Evolutionary conservation across 2,113 vertebrate species (phyloP).

Genomic region (Lampris incognitus): DNA sequence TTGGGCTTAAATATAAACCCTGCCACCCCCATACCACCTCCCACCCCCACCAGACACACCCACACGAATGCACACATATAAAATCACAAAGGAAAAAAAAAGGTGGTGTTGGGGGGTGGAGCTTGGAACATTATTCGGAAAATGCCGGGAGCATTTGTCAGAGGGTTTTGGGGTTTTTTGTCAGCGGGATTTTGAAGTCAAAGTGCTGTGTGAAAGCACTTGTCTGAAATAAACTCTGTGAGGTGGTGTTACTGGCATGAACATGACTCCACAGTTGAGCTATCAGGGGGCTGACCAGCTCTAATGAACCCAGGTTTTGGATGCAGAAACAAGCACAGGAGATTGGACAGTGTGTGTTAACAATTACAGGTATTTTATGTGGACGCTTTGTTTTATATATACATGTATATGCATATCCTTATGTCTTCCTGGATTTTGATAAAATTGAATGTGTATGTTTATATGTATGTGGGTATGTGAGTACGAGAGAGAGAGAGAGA

Average conservation of each 20-base stretch:
- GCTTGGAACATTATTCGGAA: constrained; percentile 76
- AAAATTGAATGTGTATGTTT: not conserved
- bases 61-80: constrained; percentile 53
- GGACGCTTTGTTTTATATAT: too few relatives aligned
- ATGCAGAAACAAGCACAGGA: not conserved
- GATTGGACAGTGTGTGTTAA: not conserved
- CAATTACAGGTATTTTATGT: too few relatives aligned
- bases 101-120: constrained; percentile 28
- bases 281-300: constrained; percentile 76
- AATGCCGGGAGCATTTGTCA: constrained; percentile 70
- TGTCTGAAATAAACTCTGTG: constrained; percentile 61
- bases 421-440: too few relatives aligned
- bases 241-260: constrained; percentile 78
- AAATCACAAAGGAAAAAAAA: constrained; percentile 46
- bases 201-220: constrained; percentile 14
- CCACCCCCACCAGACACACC: not conserved
- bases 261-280: constrained; percentile 84
- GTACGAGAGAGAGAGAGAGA: not conserved
- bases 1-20: constrained; percentile 57
- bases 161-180: constrained; percentile 61
- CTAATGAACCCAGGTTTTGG: constrained; percentile 80
- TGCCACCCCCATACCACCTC: too few relatives aligned
- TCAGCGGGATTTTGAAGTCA: constrained; percentile 49
- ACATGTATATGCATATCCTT: too few relatives aligned
- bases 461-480: not conserved